Evolutionary conservation across 2,113 vertebrate species (phyloP).

Genomic region (Pelodiscus sinensis): DNA sequence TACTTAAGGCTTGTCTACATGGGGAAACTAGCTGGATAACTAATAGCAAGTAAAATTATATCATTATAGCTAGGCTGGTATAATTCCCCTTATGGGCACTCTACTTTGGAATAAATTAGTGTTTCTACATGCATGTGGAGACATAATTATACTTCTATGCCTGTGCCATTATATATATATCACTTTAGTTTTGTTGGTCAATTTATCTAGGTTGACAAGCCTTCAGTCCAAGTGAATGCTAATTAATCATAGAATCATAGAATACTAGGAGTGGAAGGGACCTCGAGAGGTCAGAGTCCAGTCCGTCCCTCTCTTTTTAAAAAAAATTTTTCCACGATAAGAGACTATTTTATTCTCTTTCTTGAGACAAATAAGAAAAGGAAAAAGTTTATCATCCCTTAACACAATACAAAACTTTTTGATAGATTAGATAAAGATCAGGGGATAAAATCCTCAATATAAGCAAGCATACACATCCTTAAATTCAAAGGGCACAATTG

Average conservation of each 20-base stretch:
- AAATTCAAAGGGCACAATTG: neutral
- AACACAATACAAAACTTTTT: neutral
- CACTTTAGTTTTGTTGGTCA: neutral
- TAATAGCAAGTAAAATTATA: constrained; percentile 14
- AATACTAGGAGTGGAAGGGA: too few relatives aligned
- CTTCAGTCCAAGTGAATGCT: too few relatives aligned
- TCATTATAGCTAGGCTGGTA: neutral
- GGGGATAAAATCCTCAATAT: neutral
- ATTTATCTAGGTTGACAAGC: neutral
- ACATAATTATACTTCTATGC: too few relatives aligned
- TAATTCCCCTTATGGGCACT: neutral
- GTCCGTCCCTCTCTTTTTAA: too few relatives aligned
- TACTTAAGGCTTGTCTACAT: neutral
- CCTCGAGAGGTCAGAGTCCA: too few relatives aligned
- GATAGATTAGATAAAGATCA: neutral
- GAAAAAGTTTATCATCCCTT: neutral
- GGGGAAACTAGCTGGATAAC: neutral
- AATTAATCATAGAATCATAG: too few relatives aligned
- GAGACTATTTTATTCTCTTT: fast-evolving
- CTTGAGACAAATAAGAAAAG: neutral
- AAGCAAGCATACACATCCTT: neutral
- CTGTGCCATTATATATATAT: too few relatives aligned
- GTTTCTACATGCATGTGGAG: neutral
- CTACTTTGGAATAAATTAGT: neutral
- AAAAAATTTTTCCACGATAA: constrained; percentile 3